These are phyloP conservation scores for Mesitornis unicolor DNA, from an alignment of 2,113 vertebrate species.

Conservation along the genomic window DNA sequence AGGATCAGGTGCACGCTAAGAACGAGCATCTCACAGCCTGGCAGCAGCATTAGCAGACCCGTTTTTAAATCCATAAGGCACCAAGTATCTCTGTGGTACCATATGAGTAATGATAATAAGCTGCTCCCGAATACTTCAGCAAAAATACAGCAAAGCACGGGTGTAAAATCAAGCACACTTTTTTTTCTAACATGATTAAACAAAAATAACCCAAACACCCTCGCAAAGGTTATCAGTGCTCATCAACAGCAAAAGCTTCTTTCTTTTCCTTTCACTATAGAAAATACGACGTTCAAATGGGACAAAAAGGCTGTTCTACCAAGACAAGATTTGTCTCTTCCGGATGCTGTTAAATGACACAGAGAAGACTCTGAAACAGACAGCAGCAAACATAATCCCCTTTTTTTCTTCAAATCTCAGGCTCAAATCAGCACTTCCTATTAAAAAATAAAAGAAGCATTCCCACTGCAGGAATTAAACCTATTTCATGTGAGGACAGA, in stretches of 20 bases:
- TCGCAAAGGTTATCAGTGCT: background rate
- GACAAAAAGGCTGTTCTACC: background rate
- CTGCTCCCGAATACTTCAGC: background rate
- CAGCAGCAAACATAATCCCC: background rate
- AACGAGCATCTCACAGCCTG: background rate
- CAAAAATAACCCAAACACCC: background rate
- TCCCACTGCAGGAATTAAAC: background rate
- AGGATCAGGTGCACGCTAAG: background rate
- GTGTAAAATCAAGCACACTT: background rate
- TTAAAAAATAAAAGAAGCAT: background rate
- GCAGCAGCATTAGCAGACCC: background rate
- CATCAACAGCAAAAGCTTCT: background rate
- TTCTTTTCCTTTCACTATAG: background rate
- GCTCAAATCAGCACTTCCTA: background rate
- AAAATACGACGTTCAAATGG: background rate
- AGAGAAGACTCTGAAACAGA: background rate
- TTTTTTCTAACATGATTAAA: background rate
- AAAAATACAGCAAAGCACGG: background rate
- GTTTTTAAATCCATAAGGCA: background rate
- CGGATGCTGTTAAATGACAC: background rate
- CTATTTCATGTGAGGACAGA: background rate
- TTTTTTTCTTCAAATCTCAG: background rate
- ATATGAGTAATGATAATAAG: background rate
- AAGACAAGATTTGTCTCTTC: background rate
- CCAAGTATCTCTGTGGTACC: background rate